Conservation (phyloP, 1,140 invertebrate species). For the Drosophila littoralis region DNA sequence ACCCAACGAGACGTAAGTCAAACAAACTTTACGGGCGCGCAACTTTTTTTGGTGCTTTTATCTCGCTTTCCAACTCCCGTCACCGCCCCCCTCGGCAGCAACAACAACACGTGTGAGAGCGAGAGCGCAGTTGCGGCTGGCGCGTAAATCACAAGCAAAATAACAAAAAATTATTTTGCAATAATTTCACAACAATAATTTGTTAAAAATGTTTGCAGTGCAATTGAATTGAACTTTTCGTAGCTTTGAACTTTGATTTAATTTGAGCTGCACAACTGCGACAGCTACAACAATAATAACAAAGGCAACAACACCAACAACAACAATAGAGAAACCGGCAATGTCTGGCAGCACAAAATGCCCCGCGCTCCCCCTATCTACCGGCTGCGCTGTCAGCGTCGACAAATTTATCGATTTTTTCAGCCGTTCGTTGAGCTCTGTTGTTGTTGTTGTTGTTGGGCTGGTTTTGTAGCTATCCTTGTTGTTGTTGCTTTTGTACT, state of each 20-base stretch:
- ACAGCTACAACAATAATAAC: conserved; percentile 30
- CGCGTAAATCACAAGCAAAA: conserved; percentile 23
- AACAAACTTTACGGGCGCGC: conserved; percentile 49
- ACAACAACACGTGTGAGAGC: conserved; percentile 29
- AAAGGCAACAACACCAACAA: conserved; percentile 26
- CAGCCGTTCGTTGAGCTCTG: conserved; percentile 48
- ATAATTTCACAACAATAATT: conserved; percentile 4
- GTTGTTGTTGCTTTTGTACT: not conserved
- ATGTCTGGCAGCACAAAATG: conserved; percentile 43
- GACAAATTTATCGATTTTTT: conserved; percentile 77
- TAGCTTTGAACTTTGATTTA: conserved; percentile 64
- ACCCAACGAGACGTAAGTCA: conserved; percentile 38
- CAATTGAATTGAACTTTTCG: conserved; percentile 52
- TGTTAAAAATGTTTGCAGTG: conserved; percentile 13
- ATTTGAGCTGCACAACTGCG: conserved; percentile 21
- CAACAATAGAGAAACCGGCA: conserved; percentile 46
- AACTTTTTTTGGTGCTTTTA: conserved; percentile 27
- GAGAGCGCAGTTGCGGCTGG: conserved; percentile 25
- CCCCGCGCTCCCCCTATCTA: conserved; percentile 15
- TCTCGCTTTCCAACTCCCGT: conserved; percentile 3
- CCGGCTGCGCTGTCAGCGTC: conserved; percentile 48
- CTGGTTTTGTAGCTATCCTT: not conserved
- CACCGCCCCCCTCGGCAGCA: conserved; percentile 22
- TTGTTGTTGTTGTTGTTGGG: conserved; percentile 45
- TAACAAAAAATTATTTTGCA: conserved; percentile 1